phyloP scores from a whole-genome alignment of 2,797 vertebrate species.

The Gadopsis bispinosus region DNA sequence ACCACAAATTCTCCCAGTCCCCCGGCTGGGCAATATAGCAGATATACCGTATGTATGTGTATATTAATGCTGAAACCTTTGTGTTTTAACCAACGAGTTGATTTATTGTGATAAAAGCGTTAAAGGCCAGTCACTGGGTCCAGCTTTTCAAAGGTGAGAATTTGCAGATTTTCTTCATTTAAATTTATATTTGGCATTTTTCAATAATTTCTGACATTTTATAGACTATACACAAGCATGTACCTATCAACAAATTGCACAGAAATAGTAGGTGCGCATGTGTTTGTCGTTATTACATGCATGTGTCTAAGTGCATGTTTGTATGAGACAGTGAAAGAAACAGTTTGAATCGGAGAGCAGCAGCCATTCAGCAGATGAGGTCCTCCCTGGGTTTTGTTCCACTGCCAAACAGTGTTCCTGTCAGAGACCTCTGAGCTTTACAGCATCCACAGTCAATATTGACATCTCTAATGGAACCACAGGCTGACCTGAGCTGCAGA shows the following conservation, averaged over 20 bases:
- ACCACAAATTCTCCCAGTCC: background rate
- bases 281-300: background rate
- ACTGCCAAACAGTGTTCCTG: background rate
- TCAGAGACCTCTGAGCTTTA: conserved; percentile 25
- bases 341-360: conserved; percentile 1
- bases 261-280: background rate
- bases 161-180: background rate
- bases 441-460: conserved; percentile 54
- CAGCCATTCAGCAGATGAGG: conserved; percentile 23
- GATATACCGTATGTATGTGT: background rate
- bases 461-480: conserved; percentile 46
- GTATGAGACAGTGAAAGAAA: background rate
- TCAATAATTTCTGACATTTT: background rate
- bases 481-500: conserved; percentile 27
- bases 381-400: conserved; percentile 36
- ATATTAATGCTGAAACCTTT: background rate
- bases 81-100: background rate
- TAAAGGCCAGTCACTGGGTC: background rate
- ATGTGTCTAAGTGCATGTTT: background rate
- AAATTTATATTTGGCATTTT: background rate
- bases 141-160: background rate
- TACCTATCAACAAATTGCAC: background rate
- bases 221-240: background rate
- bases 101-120: background rate
- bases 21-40: background rate